Evolutionary conservation across 2,113 vertebrate genomes (phyloP).

Genomic region (Steatornis caripensis): DNA sequence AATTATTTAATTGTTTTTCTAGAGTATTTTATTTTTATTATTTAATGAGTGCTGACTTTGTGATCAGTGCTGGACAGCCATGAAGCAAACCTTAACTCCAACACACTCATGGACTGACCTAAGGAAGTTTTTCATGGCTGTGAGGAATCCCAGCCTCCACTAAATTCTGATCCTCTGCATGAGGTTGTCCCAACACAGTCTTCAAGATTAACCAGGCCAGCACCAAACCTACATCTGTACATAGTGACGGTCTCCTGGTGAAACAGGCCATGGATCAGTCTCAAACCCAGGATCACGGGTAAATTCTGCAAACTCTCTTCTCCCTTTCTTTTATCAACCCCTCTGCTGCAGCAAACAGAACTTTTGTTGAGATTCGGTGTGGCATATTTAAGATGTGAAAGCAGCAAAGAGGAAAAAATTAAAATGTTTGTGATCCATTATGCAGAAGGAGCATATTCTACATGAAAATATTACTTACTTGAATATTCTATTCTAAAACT

Average conservation of each 20-base stretch:
- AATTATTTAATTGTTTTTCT: constrained; percentile 70
- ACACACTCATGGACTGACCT: background rate
- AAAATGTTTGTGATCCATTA: constrained; percentile 31
- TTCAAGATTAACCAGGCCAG: background rate
- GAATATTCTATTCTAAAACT: constrained; percentile 46
- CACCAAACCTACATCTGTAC: background rate
- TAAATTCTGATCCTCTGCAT: background rate
- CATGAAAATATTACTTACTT: constrained; percentile 41
- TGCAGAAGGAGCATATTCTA: constrained; percentile 5
- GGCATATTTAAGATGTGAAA: background rate
- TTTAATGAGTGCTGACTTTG: constrained; percentile 1
- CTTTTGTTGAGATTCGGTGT: background rate
- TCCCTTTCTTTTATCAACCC: background rate
- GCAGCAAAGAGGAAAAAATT: background rate
- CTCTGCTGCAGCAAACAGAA: background rate
- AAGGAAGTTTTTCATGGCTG: background rate
- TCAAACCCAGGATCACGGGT: background rate
- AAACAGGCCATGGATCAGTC: background rate
- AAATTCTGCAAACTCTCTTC: background rate
- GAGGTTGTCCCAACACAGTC: background rate
- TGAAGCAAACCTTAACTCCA: background rate
- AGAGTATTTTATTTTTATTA: constrained; percentile 59
- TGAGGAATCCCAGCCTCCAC: background rate
- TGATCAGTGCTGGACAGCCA: background rate
- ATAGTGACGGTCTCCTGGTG: background rate